Percentiles rank a stretch among this genome's conserved stretches.
These are phyloP conservation scores for Malacoraja senta DNA, from an alignment of 2,797 vertebrate genomes.

Conservation along the genomic window DNA sequence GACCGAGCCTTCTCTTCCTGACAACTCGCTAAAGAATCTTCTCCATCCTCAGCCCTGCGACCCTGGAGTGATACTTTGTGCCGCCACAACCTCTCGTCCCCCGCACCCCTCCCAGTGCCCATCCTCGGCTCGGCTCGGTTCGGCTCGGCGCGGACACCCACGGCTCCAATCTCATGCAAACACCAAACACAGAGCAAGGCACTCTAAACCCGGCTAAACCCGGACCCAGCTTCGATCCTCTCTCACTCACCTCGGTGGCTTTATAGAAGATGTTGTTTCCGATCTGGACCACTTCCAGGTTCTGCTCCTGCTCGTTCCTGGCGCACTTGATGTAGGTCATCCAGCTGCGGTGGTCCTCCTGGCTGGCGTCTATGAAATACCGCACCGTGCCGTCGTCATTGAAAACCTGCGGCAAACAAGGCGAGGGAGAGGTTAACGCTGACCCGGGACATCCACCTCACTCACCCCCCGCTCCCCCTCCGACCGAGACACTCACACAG, in stretches of 20 bases:
- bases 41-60: too few relatives aligned
- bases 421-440: neutral
- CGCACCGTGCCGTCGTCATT: conserved; percentile 86
- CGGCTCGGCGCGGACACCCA: too few relatives aligned
- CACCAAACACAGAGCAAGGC: neutral
- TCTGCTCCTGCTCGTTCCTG: conserved; percentile 92
- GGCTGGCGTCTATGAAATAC: conserved; percentile 90
- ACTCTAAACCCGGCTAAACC: neutral
- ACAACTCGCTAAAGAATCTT: too few relatives aligned
- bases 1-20: too few relatives aligned
- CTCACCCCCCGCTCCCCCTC: neutral
- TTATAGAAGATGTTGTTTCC: conserved; percentile 96
- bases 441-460: neutral
- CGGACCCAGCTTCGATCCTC: neutral
- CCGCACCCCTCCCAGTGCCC: too few relatives aligned
- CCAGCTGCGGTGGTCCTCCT: conserved; percentile 96
- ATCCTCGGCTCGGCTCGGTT: too few relatives aligned
- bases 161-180: too few relatives aligned
- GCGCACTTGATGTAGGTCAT: conserved; percentile 99
- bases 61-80: too few relatives aligned
- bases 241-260: conserved; percentile 73
- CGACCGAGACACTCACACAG: fast-evolving
- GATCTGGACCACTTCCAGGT: conserved; percentile 92
- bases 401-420: conserved; percentile 69
- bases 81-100: too few relatives aligned